Base-by-base conservation (phyloP, 2,797 vertebrate species). In the Simalia tracyae region DNA sequence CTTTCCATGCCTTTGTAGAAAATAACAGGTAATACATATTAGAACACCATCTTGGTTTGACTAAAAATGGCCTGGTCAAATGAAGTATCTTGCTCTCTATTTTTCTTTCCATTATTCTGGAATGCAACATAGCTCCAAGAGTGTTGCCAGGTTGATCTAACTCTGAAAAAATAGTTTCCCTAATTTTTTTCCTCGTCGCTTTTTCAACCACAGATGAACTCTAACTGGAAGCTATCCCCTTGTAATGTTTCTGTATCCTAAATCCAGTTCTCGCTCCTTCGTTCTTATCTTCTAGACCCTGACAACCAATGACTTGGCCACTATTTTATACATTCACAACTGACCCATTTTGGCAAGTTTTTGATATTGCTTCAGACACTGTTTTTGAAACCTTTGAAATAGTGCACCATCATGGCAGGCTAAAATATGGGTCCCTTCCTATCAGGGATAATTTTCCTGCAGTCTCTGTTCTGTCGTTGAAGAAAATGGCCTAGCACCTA, bases 41-140 rank as follows among this genome's bases (percentile, higher is more conserved):
- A 46, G 50, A 42, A 31, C 59, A 24, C 57, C 66, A 91, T 89
- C 26, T 92, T 86, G 28, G 31, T 89, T 81, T 63, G 46, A 5
- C 66, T 50, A 56, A 87, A 90, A 89, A 66, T 60, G 36, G n/a
- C 36, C 88, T 86, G 61, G 63, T 50, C 66, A 64, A 92, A 54
- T 31, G 42, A 72, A 86, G 19, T 15, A 31, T 61, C 50, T 86
- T 68, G 7, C 46, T 84, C 84, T 64, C 22, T 17, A 24, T 57
- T 64, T 81, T 87, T 46, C 24, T 90, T 90, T 57, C 87, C 24
- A 59, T 31, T 36, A 17, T 56, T 87, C 31, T 31, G 4, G 60
- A 64, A 88, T 59, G 60, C 59, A 61, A 15, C 24, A 24, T 63
- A 50, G 46, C 50, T 66, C 86, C 64, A 24, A 54, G 60, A 66